phyloP scores from a whole-genome alignment of 2,888 invertebrate genomes.

The Drosophila bunnanda region DNA sequence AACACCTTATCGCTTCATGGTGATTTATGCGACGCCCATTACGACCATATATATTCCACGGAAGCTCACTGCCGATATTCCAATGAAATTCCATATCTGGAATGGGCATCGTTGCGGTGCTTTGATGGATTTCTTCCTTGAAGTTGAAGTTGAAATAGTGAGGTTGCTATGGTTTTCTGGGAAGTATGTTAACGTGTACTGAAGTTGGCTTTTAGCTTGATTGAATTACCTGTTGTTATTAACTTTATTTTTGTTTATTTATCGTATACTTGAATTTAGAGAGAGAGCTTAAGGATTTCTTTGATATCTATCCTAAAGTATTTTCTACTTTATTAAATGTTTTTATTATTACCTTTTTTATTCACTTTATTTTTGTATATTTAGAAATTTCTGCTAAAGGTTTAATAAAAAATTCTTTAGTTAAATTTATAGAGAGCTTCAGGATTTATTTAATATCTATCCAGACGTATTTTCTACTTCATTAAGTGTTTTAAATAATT shows the following conservation, averaged over 20 bases:
- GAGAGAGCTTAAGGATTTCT: no score
- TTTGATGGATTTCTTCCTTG: conserved; percentile 31
- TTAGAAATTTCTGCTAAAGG: no score
- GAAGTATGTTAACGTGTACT: background rate
- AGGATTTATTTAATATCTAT: no score
- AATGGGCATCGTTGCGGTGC: conserved; percentile 19
- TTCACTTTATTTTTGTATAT: no score
- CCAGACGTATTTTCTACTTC: background rate
- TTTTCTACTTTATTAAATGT: no score
- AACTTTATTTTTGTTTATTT: no score
- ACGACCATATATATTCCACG: conserved; percentile 26
- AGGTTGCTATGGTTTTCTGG: background rate
- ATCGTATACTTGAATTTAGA: no score
- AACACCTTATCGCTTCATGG: conserved; percentile 64
- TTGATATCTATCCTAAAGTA: no score
- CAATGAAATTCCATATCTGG: conserved; percentile 24
- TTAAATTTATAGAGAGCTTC: no score
- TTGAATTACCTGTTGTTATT: background rate
- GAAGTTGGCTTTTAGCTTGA: background rate
- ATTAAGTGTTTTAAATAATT: background rate
- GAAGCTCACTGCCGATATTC: conserved; percentile 35
- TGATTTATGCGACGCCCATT: conserved; percentile 73
- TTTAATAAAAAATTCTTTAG: no score
- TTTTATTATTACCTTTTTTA: no score
- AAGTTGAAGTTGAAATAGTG: background rate